A percentile compares a stretch with the other conserved stretches of the same genome.
Evolutionary conservation across 2,113 vertebrate species (phyloP).

Genomic region (Epinephelus cyanopodus): DNA sequence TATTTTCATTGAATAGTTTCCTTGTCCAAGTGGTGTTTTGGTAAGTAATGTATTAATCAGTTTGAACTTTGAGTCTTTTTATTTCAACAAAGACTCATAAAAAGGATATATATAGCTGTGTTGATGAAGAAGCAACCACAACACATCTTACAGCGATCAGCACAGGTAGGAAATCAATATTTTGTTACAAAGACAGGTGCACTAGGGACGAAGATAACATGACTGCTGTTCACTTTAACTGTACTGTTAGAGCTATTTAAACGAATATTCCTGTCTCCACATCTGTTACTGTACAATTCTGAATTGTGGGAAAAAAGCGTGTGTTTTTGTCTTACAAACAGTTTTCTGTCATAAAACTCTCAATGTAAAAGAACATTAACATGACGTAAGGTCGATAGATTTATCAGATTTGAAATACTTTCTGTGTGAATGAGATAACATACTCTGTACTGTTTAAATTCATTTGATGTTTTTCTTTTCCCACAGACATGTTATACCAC

Average conservation of each 20-base stretch:
- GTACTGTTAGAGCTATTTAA: not conserved
- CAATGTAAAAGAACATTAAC: not conserved
- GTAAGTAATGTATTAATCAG: not conserved
- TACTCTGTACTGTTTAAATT: not conserved
- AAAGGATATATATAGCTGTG: not conserved
- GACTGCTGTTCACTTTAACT: not conserved
- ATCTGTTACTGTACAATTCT: no score
- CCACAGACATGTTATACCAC: conserved; percentile 1
- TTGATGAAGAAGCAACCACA: not conserved
- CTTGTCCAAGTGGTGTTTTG: not conserved
- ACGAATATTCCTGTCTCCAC: no score
- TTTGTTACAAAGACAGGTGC: not conserved
- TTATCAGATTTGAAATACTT: not conserved
- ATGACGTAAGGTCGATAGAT: not conserved
- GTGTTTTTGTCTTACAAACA: no score
- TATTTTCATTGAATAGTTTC: not conserved
- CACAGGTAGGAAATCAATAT: not conserved
- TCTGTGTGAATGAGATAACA: not conserved
- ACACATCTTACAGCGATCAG: not conserved
- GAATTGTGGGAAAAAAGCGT: no score
- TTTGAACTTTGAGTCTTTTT: not conserved
- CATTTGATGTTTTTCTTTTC: not conserved
- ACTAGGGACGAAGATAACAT: not conserved
- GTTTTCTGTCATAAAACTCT: not conserved
- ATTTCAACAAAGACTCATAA: not conserved